Evolutionary conservation across 1,140 invertebrate genomes (phyloP).

Genomic region (Eulimnadia texana): DNA sequence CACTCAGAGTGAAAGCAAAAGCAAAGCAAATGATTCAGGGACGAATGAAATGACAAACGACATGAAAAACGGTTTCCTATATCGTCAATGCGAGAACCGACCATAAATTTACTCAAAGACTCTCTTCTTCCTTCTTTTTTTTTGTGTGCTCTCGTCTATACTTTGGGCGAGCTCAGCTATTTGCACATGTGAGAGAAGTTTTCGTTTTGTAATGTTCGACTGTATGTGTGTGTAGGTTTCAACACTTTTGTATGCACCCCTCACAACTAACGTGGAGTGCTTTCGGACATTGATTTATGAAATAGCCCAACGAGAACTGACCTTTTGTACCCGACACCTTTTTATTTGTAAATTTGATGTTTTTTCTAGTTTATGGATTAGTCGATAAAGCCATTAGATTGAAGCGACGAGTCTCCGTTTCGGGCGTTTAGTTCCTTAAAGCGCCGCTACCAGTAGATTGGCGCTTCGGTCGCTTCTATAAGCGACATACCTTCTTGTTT

Average conservation of each 20-base stretch:
- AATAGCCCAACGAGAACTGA: not conserved
- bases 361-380: too few relatives aligned
- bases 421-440: too few relatives aligned
- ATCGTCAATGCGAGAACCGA: not conserved
- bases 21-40: not conserved
- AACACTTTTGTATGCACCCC: not conserved
- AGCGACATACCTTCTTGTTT: too few relatives aligned
- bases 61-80: not conserved
- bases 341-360: not conserved
- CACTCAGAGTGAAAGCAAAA: too few relatives aligned
- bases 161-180: not conserved
- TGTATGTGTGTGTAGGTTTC: not conserved
- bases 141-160: too few relatives aligned
- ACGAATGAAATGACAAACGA: not conserved
- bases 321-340: too few relatives aligned
- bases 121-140: not conserved
- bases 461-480: too few relatives aligned
- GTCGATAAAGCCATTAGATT: too few relatives aligned
- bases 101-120: not conserved
- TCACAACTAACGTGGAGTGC: not conserved
- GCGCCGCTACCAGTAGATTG: too few relatives aligned
- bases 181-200: not conserved
- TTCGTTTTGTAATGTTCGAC: not conserved
- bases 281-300: not conserved
- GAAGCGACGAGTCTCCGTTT: too few relatives aligned